These are phyloP conservation scores for Xyliphius kryptos DNA, from an alignment of 2,113 vertebrate genomes.

Conservation along the genomic window DNA sequence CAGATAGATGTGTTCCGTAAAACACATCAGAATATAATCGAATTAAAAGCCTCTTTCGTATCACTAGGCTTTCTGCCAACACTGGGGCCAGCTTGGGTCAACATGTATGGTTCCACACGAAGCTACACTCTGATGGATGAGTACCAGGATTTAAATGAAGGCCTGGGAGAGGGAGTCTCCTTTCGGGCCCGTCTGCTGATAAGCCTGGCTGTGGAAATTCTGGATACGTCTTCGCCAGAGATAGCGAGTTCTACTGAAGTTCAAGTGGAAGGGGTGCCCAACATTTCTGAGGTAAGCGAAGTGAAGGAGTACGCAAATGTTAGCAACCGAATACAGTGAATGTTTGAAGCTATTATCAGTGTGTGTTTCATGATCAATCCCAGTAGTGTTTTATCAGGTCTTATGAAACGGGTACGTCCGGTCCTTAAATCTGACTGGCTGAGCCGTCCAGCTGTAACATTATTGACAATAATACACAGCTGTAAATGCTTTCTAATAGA, in stretches of 20 bases:
- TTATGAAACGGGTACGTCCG: too few species aligned
- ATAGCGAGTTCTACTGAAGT: conserved; percentile 84
- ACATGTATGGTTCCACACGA: conserved; percentile 94
- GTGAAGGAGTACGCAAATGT: too few species aligned
- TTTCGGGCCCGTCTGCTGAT: conserved; percentile 89
- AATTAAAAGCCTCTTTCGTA: too few species aligned
- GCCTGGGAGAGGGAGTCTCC: conserved; percentile 89
- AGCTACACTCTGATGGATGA: conserved; percentile 94
- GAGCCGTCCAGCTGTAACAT: too few species aligned
- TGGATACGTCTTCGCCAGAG: conserved; percentile 85
- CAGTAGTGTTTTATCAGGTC: too few species aligned
- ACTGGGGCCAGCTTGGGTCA: conserved; percentile 90
- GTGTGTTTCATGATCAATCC: too few species aligned
- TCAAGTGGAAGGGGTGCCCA: conserved; percentile 79
- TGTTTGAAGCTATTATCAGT: too few species aligned
- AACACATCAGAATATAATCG: too few species aligned
- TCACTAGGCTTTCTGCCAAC: conserved; percentile 87
- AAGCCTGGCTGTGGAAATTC: conserved; percentile 83
- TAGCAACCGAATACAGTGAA: too few species aligned
- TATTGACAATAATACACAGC: too few species aligned
- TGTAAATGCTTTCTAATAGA: too few species aligned
- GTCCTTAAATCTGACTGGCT: too few species aligned
- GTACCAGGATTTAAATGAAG: conserved; percentile 95
- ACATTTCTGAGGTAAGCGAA: conserved; percentile 66
- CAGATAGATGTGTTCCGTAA: neutral